phyloP scores from a whole-genome alignment of 2,797 vertebrate species.

The Hapalemur alaotrensis region DNA sequence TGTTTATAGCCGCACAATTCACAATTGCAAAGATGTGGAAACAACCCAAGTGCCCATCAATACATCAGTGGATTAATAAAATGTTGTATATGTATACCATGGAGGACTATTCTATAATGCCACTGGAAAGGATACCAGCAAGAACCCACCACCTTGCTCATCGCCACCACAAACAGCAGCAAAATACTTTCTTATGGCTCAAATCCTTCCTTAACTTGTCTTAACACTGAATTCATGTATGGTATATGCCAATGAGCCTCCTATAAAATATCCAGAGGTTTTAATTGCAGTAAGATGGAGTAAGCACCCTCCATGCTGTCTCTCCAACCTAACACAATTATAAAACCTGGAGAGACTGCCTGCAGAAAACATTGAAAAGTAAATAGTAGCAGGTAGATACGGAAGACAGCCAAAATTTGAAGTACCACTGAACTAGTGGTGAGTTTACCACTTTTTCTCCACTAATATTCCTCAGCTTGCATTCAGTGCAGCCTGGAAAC shows the following conservation, averaged over 20 bases:
- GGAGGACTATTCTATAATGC: no score
- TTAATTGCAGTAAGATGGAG: neutral
- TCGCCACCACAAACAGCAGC: neutral
- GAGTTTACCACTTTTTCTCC: neutral
- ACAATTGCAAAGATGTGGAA: no score
- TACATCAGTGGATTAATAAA: no score
- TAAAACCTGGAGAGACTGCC: neutral
- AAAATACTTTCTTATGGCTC: neutral
- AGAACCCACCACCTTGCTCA: neutral
- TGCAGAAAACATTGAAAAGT: neutral
- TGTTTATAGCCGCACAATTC: no score
- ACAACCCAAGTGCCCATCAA: no score
- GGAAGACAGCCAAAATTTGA: neutral
- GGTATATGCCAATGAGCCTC: neutral
- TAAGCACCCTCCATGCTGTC: neutral
- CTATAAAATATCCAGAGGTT: neutral
- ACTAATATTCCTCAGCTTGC: neutral
- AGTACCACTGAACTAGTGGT: neutral
- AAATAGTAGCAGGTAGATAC: neutral
- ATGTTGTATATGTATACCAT: no score
- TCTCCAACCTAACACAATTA: neutral
- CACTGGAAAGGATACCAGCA: neutral
- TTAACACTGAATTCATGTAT: neutral
- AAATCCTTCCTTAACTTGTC: neutral
- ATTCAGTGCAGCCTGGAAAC: neutral